Evolutionary conservation across 2,797 vertebrate species (phyloP).

Genomic region (Xerus rutilus): DNA sequence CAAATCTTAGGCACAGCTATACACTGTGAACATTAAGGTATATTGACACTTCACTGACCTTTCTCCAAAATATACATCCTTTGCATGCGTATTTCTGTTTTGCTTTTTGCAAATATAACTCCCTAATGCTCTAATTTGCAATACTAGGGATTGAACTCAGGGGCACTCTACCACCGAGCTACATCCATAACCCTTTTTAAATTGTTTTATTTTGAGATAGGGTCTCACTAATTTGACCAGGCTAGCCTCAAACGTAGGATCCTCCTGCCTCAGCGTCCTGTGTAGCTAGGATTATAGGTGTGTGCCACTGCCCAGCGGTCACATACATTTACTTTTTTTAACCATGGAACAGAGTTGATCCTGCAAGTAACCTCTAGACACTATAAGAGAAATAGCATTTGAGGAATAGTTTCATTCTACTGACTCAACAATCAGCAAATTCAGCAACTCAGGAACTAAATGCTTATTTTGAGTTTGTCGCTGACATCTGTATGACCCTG

Average conservation of each 20-base stretch:
- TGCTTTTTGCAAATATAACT: too few species aligned
- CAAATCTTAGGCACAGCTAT: background rate
- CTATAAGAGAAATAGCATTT: background rate
- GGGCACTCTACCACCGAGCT: too few species aligned
- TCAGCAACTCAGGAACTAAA: background rate
- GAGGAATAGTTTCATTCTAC: background rate
- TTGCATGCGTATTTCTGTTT: background rate
- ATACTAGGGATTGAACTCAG: too few species aligned
- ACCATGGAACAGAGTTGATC: background rate
- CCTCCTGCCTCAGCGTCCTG: too few species aligned
- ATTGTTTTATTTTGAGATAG: too few species aligned
- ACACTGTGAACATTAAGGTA: background rate
- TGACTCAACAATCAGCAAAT: background rate
- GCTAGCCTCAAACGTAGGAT: too few species aligned
- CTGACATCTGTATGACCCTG: background rate
- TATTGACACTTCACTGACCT: background rate
- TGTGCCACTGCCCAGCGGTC: too few species aligned
- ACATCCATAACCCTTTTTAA: too few species aligned
- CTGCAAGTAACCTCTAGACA: background rate
- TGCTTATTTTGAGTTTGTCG: conserved; percentile 3
- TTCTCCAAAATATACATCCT: background rate
- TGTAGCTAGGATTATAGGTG: too few species aligned
- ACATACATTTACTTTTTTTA: background rate
- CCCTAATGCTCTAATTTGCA: too few species aligned
- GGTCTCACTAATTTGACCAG: too few species aligned